Evolutionary conservation across 30 jellyfish, hydroid and myxozoan genomes (phyloP).

Genomic region (Aurelia aurita): DNA sequence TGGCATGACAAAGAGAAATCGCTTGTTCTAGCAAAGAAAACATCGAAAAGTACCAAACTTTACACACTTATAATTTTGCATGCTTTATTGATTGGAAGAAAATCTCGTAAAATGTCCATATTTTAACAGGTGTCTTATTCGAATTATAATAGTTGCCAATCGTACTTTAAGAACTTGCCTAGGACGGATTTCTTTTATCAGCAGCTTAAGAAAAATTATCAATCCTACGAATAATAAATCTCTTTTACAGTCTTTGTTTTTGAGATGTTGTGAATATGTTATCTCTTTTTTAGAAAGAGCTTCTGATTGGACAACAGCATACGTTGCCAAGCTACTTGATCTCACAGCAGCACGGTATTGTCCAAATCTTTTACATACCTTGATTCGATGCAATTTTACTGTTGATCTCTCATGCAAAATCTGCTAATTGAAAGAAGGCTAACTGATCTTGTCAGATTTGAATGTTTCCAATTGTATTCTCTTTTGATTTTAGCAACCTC

Average conservation of each 20-base stretch:
- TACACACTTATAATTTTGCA: not conserved
- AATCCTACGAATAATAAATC: no score
- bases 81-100: not conserved
- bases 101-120: not conserved
- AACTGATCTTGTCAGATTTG: not conserved
- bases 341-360: not conserved
- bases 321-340: slow-evolving; percentile 11
- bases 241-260: no score
- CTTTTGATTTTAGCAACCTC: not conserved
- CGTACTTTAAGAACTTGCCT: no score
- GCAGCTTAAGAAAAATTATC: no score
- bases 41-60: not conserved
- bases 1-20: slow-evolving; percentile 14
- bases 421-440: no score
- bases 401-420: no score
- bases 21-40: slow-evolving; percentile 5
- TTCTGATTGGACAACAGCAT: slow-evolving; percentile 1
- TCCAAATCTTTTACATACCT: not conserved
- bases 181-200: no score
- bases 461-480: not conserved
- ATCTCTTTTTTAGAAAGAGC: not conserved
- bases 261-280: not conserved
- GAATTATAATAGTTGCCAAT: no score
- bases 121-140: no score
- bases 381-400: not conserved